phyloP scores from a whole-genome alignment of 2,113 vertebrate species.

The Tautogolabrus adspersus region DNA sequence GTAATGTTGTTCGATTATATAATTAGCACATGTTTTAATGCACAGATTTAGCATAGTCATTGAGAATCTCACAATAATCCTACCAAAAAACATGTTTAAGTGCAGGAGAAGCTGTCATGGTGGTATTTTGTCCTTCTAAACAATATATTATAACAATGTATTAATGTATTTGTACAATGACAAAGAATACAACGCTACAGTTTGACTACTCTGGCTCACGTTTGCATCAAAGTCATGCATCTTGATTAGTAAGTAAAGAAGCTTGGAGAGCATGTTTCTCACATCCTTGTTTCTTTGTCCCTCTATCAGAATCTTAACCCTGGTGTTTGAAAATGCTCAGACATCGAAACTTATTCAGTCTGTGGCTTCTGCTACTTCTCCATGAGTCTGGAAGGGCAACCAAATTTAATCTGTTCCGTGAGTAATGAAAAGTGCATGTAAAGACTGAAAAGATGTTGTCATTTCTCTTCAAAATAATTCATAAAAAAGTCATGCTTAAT shows the following conservation, averaged over 20 bases:
- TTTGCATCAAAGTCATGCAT: background rate
- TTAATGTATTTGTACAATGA: background rate
- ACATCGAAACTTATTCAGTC: background rate
- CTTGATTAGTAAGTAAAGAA: background rate
- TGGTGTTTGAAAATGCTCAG: conserved; percentile 37
- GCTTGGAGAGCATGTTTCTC: background rate
- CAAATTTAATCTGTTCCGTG: conserved; percentile 42
- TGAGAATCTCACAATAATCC: too few species aligned
- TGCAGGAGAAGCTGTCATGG: background rate
- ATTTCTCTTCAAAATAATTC: too few species aligned
- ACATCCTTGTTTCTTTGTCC: background rate
- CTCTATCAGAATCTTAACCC: conserved; percentile 6
- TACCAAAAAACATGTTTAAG: too few species aligned
- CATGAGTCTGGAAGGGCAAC: conserved; percentile 12
- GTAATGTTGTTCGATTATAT: conserved; percentile 34
- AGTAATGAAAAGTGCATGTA: conserved; percentile 33
- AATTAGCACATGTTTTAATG: background rate
- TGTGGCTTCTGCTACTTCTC: conserved; percentile 65
- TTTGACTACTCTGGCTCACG: background rate
- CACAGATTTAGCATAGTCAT: background rate
- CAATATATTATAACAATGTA: background rate
- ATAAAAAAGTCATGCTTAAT: too few species aligned
- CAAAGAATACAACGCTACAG: background rate
- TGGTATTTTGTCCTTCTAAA: background rate
- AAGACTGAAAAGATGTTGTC: too few species aligned